phyloP scores from a whole-genome alignment of 2,113 vertebrate species.

The Salvelinus namaycush region DNA sequence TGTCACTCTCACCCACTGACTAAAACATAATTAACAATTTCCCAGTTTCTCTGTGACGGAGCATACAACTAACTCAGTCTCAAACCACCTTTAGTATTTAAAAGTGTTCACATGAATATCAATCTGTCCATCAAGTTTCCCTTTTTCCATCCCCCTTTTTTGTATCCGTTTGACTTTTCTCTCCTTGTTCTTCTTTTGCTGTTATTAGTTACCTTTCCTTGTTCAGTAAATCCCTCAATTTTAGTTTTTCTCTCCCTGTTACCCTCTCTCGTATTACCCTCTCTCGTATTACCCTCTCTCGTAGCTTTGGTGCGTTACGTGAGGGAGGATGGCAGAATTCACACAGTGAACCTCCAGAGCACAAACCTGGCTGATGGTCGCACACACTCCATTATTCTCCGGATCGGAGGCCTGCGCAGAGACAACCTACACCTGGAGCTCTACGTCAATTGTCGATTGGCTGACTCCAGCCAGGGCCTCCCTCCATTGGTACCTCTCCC shows the following conservation, averaged over 20 bases:
- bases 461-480: constrained; percentile 84
- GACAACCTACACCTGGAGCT: constrained; percentile 82
- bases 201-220: neutral
- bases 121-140: no score
- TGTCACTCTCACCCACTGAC: neutral
- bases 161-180: neutral
- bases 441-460: constrained; percentile 88
- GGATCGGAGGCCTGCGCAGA: constrained; percentile 82
- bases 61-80: no score
- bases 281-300: neutral
- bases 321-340: constrained; percentile 87
- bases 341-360: constrained; percentile 90
- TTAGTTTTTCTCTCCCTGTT: neutral
- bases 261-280: constrained; percentile 42
- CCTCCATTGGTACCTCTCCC: constrained; percentile 82
- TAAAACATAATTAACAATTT: neutral
- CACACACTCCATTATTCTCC: constrained; percentile 83
- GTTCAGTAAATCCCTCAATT: neutral
- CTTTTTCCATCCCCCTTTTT: neutral
- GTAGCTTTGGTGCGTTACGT: constrained; percentile 89
- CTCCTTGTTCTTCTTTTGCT: neutral
- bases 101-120: no score
- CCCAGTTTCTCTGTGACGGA: neutral
- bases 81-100: no score
- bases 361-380: constrained; percentile 84